A percentile compares a stretch with the other conserved stretches of the same genome.
Conservation (phyloP, 1,140 invertebrate species). For the Zaprionus taronus region DNA sequence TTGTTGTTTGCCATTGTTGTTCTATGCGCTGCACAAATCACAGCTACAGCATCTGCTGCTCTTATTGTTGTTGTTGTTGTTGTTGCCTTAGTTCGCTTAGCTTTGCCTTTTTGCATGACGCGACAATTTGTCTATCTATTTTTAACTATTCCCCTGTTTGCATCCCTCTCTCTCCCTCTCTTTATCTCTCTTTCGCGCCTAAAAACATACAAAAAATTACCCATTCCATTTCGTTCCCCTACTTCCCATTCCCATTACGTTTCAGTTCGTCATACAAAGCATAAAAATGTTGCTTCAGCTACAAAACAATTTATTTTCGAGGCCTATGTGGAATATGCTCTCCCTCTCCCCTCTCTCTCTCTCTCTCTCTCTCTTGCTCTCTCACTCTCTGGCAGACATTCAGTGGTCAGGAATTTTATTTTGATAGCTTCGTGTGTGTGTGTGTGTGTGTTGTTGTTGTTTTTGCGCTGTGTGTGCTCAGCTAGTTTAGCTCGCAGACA, state of each 20-base stretch:
- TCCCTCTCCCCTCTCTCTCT: constrained; percentile 6
- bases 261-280: constrained; percentile 19
- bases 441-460: constrained; percentile 10
- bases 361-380: neutral
- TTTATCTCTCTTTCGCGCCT: neutral
- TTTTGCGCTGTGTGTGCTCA: constrained; percentile 26
- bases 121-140: constrained; percentile 80
- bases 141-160: constrained; percentile 47
- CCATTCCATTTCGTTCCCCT: constrained; percentile 24
- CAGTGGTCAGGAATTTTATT: constrained; percentile 73
- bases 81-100: constrained; percentile 34
- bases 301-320: constrained; percentile 53
- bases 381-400: constrained; percentile 54
- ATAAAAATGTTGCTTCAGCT: constrained; percentile 32
- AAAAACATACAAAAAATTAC: constrained; percentile 34
- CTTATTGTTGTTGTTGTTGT: constrained; percentile 27
- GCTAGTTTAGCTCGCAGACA: constrained; percentile 48
- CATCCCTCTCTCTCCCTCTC: neutral
- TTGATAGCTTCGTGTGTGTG: constrained; percentile 54
- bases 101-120: constrained; percentile 61
- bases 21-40: constrained; percentile 43
- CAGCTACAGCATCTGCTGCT: constrained; percentile 21
- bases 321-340: constrained; percentile 53
- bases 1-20: constrained; percentile 9
- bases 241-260: constrained; percentile 27